These are phyloP conservation scores for Hormaphis cornu DNA, from an alignment of 1,140 invertebrate genomes.

Conservation along the genomic window DNA sequence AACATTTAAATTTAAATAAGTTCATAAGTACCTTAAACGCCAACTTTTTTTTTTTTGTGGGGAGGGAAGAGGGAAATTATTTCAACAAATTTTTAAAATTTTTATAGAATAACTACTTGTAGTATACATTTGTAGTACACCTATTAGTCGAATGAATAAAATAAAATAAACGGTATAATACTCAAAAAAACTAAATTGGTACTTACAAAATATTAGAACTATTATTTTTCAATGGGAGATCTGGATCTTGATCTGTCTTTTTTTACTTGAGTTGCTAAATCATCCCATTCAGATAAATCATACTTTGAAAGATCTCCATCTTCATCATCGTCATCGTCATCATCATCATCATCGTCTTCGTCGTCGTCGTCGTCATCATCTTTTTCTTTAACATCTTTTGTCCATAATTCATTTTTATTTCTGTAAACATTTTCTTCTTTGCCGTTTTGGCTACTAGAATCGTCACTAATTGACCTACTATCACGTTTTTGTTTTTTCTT, in stretches of 20 bases:
- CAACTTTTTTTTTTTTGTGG: no score
- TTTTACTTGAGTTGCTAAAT: constrained; percentile 40
- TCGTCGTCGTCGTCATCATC: constrained; percentile 27
- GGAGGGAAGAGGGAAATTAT: no score
- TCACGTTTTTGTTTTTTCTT: constrained; percentile 36
- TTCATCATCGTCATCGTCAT: constrained; percentile 43
- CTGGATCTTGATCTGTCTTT: constrained; percentile 34
- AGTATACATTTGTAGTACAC: not conserved
- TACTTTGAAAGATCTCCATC: constrained; percentile 34
- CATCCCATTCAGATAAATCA: constrained; percentile 37
- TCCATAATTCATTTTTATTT: constrained; percentile 40
- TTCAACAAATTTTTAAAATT: no score
- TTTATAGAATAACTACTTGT: no score
- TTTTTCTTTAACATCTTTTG: constrained; percentile 46
- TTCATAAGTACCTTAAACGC: no score
- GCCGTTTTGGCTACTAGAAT: constrained; percentile 40
- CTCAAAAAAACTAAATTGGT: not conserved
- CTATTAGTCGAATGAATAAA: not conserved
- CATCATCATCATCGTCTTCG: constrained; percentile 41
- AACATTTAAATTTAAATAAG: no score
- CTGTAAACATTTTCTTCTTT: constrained; percentile 41
- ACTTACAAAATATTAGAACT: constrained; percentile 6
- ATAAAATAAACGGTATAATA: not conserved
- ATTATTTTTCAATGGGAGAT: constrained; percentile 31
- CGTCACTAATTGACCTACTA: constrained; percentile 40